Evolutionary conservation across 2,113 vertebrate species (phyloP), one percentile per base, ranked within the genome.

Genomic region (Melanocharis versteri): DNA sequence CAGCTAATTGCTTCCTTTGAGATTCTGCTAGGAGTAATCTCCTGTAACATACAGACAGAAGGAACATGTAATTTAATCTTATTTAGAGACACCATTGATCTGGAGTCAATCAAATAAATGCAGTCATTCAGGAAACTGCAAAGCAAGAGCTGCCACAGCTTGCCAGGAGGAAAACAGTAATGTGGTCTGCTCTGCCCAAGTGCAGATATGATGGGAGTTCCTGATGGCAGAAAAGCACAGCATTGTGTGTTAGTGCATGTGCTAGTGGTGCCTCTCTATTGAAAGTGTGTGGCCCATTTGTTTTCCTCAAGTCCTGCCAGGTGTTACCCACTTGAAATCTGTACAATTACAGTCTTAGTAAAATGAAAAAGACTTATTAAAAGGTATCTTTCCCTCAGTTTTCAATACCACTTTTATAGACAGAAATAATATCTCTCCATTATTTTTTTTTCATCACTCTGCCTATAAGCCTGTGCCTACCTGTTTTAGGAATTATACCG

Each of bases 1-100:
- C 84, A 92, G 85, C 94, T 94, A 95, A 48, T 91, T 94, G 94
- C 91, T 95, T 88, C 96, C 94, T 96, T 84, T 96, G 95, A 97
- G 90, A 95, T 95, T 89, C 78, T 94, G 73, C 57, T 56, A 37
- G 92, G 58, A 82, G 45, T 60, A 96, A 92, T 84, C 92, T 96
- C 91, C 83, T 75, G 4, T 72, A 69, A 80, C 66, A 48, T 57
- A 56, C 64, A 80, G 79, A 70, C 54, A 89, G 57, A 92, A 94
- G 89, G 64, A 95, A 66, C 50, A 0, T 51, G 84, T 93, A 90
- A 83, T 58, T 83, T 96, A 57, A 94, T 94, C 93, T 96, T 84
- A 79, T 85, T 96, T 95, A 61, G 53, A 81, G 50, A 62, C 45
- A 57, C 37, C 19, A 58, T 75, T 93, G 94, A 94, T 90, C 45